These are phyloP conservation scores for Halichoerus grypus DNA, from an alignment of 2,113 vertebrate genomes.

Conservation along the genomic window DNA sequence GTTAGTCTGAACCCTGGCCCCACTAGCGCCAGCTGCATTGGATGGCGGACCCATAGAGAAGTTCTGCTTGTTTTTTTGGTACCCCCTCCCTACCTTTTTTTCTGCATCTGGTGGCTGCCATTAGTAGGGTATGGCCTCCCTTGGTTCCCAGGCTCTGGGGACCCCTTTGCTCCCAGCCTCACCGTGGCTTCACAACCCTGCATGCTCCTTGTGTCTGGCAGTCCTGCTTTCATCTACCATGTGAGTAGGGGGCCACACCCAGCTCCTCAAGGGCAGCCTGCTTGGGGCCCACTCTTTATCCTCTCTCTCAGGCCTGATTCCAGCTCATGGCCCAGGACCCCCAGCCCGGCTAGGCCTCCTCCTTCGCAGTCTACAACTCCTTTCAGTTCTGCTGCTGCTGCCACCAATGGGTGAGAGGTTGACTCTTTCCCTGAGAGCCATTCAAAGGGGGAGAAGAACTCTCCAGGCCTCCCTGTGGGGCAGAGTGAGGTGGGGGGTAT, in stretches of 20 bases:
- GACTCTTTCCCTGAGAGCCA: not conserved
- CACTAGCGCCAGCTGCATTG: not conserved
- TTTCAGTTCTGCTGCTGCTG: conserved; percentile 14
- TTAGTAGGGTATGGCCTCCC: not conserved
- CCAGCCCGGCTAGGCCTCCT: not conserved
- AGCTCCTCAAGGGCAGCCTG: rapidly evolving
- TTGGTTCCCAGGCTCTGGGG: not conserved
- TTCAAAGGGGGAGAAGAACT: rapidly evolving
- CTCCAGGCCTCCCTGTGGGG: not conserved
- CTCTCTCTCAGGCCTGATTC: not conserved
- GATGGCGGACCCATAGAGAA: not conserved
- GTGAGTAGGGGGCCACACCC: not conserved
- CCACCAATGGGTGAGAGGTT: not conserved
- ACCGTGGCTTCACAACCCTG: not conserved
- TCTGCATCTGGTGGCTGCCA: not conserved
- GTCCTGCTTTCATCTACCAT: not conserved
- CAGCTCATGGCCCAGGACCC: not conserved
- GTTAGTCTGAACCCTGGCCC: not conserved
- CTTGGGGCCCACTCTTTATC: not conserved
- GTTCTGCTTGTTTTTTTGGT: not conserved
- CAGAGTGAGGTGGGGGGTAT: not conserved
- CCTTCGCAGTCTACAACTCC: not conserved
- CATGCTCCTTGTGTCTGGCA: not conserved
- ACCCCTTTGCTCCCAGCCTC: conserved; percentile 36
- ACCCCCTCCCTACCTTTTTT: not conserved